Base-by-base conservation (phyloP, 1,140 invertebrate genomes). In the Neodiprion virginianus region DNA sequence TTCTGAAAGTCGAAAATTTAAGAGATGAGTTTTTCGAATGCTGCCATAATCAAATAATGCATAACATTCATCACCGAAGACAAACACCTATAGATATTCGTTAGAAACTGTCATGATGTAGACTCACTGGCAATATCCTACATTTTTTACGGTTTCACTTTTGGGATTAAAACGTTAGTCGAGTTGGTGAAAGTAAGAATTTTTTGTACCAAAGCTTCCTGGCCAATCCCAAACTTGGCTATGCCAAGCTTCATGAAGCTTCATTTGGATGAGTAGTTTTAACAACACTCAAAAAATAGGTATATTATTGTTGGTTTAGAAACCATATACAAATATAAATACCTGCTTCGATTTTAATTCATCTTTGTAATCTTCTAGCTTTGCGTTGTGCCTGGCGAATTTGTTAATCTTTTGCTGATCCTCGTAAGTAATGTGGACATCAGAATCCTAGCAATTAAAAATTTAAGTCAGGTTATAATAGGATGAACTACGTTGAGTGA, bases 321-420 rank as follows among this genome's bases (percentile, higher is more conserved):
- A 40, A 40, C 28, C 28, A 49, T 28, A 23, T 40, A 70, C 40
- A 71, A 72, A 67, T n/a, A 65, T 72, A 75, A 69, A 83, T 86
- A 95, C 94, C 90, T 94, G 92, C 90, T 96, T 97, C 12, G 90
- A 82, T 89, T 96, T 95, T n/a, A 98, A 86, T 86, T 98, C 96
- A 76, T 97, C 94, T 86, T 97, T 97, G 9, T 95, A 89, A 85
- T 99, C 96, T 82, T 98, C 95, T 78, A 97, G 90, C 86, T 94
- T 94, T 2, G 96, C 96, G 91, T 99, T 98, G 73, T 95, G 92
- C 76, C 96, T 90, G 5, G 98, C 98, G 89, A 99, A 99, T 87
- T 94, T 94, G 86, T 99, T 99, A 76, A 99, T 99, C 89, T 97
- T 97, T 83, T 97, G 95, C 89, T 99, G 98, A 90, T 99, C 98